Evolutionary conservation across 2,888 invertebrate genomes (phyloP).

Genomic region (Podotricha telesiphe): DNA sequence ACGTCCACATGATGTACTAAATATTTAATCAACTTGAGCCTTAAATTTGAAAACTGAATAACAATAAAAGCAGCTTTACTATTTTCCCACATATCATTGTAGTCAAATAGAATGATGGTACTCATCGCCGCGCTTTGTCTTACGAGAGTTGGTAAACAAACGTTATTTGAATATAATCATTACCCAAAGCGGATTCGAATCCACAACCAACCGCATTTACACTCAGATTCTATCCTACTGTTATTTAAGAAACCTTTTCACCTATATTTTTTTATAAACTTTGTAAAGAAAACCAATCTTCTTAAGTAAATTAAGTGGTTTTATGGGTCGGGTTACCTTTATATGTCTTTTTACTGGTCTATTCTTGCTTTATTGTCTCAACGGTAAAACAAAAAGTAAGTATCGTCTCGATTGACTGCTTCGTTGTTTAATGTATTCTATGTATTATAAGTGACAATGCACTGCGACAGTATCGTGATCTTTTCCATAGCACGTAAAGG

Average conservation of each 20-base stretch:
- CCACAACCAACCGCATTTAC: too few relatives aligned
- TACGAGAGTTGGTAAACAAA: too few relatives aligned
- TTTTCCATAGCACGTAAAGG: too few relatives aligned
- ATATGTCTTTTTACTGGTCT: background rate
- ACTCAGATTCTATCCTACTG: background rate
- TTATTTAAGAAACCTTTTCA: background rate
- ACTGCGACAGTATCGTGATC: too few relatives aligned
- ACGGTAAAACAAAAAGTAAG: conserved; percentile 5
- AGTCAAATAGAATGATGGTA: too few relatives aligned
- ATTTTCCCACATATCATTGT: too few relatives aligned
- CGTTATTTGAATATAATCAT: too few relatives aligned
- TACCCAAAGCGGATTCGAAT: too few relatives aligned
- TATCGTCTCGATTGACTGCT: conserved; percentile 8
- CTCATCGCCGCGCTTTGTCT: too few relatives aligned
- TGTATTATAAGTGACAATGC: too few relatives aligned
- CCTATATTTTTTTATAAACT: background rate
- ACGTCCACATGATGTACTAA: background rate
- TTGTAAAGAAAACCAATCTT: conserved; percentile 4
- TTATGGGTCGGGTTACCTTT: conserved; percentile 13
- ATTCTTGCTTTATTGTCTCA: background rate
- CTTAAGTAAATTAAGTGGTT: conserved; percentile 5
- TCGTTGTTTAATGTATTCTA: background rate
- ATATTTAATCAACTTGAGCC: background rate
- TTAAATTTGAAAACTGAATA: background rate
- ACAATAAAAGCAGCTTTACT: too few relatives aligned